These are phyloP conservation scores for Chloroclystis v-ata DNA, from an alignment of 2,888 invertebrate genomes.

Conservation along the genomic window DNA sequence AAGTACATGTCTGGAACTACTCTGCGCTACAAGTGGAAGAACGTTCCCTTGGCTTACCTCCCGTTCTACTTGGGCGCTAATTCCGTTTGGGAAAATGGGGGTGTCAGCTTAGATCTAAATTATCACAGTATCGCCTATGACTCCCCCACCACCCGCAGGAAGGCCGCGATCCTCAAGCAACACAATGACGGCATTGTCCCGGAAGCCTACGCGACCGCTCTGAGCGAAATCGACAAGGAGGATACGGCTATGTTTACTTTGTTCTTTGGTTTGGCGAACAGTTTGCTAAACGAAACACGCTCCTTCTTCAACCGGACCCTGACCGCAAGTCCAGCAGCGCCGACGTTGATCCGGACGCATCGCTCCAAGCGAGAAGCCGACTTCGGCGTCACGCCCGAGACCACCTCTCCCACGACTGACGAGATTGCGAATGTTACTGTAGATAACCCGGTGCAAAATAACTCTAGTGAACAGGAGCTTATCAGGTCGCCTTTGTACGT, in stretches of 20 bases:
- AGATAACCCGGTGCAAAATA: slow-evolving; percentile 1
- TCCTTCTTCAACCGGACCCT: slow-evolving; percentile 43
- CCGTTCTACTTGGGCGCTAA: slow-evolving; percentile 72
- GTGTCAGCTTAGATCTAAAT: slow-evolving; percentile 61
- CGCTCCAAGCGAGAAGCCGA: slow-evolving; percentile 45
- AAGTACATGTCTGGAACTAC: slow-evolving; percentile 73
- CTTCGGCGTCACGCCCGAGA: slow-evolving; percentile 16
- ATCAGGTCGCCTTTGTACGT: background rate
- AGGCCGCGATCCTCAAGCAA: slow-evolving; percentile 50
- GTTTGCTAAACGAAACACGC: slow-evolving; percentile 48
- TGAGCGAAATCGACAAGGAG: slow-evolving; percentile 47
- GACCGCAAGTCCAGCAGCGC: slow-evolving; percentile 22
- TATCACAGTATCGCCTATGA: slow-evolving; percentile 44
- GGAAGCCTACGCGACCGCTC: slow-evolving; percentile 45
- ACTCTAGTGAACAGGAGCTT: background rate
- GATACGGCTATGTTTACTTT: slow-evolving; percentile 46
- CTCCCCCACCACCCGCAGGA: slow-evolving; percentile 38
- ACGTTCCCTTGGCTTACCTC: slow-evolving; percentile 57
- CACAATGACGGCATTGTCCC: slow-evolving; percentile 58
- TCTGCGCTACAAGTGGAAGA: slow-evolving; percentile 67
- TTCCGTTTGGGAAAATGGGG: slow-evolving; percentile 77
- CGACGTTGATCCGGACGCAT: slow-evolving; percentile 34
- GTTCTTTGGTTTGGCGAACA: slow-evolving; percentile 42
- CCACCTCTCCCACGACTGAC: background rate
- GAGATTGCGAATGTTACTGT: slow-evolving; percentile 6